These are phyloP conservation scores for Hafferia zeledoni DNA, from an alignment of 2,797 vertebrate species.

Conservation along the genomic window DNA sequence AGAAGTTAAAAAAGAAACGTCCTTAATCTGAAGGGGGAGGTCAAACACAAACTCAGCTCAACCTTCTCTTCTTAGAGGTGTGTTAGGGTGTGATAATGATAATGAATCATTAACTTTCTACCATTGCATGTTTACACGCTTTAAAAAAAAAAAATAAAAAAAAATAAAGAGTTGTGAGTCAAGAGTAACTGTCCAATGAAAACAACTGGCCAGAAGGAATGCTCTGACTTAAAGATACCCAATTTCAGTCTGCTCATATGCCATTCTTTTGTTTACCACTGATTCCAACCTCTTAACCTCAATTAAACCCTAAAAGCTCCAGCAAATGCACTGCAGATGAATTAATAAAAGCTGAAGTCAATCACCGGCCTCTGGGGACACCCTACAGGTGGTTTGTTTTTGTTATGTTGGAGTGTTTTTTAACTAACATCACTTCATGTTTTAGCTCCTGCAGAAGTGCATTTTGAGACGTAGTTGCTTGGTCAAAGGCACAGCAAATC, in stretches of 20 bases:
- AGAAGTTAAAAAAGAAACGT: background rate
- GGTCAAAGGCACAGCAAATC: background rate
- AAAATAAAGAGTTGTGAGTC: background rate
- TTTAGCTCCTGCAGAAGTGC: background rate
- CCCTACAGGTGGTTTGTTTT: background rate
- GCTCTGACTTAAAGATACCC: slow-evolving; percentile 44
- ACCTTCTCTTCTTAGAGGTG: slow-evolving; percentile 22
- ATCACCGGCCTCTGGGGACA: background rate
- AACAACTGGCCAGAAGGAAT: slow-evolving; percentile 56
- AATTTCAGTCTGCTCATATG: slow-evolving; percentile 62
- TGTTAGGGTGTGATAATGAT: slow-evolving; percentile 39
- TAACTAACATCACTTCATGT: background rate
- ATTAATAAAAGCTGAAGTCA: slow-evolving; percentile 65
- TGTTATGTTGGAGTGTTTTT: background rate
- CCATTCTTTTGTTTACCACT: slow-evolving; percentile 61
- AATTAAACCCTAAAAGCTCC: slow-evolving; percentile 66
- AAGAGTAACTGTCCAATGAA: slow-evolving; percentile 21
- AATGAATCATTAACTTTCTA: slow-evolving; percentile 60
- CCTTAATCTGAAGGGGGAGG: slow-evolving; percentile 3
- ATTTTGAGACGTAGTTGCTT: slow-evolving; percentile 8
- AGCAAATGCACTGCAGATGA: slow-evolving; percentile 46
- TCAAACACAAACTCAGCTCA: slow-evolving; percentile 10
- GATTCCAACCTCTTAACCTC: slow-evolving; percentile 71
- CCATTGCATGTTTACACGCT: background rate
- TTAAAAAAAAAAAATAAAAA: background rate